Evolutionary conservation across 2,888 invertebrate genomes (phyloP).

Genomic region (Aphidius colemani): DNA sequence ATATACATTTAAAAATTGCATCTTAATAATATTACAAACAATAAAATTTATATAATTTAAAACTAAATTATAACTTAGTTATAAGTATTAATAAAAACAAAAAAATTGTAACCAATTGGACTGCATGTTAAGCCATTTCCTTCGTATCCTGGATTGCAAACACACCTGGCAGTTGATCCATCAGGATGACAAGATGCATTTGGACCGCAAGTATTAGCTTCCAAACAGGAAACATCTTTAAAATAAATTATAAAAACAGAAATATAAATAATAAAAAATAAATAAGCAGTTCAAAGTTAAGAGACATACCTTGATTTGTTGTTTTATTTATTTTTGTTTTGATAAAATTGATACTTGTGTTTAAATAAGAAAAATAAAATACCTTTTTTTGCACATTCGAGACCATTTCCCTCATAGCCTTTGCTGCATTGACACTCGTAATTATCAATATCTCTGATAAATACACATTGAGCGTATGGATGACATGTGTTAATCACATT

Average conservation of each 20-base stretch:
- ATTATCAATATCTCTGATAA: constrained; percentile 63
- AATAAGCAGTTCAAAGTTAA: constrained; percentile 18
- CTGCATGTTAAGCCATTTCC: constrained; percentile 83
- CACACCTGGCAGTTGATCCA: constrained; percentile 70
- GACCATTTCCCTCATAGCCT: constrained; percentile 87
- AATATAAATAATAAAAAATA: constrained; percentile 20
- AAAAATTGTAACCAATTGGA: constrained; percentile 63
- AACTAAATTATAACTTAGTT: background rate
- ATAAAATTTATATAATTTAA: constrained; percentile 5
- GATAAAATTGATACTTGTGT: background rate
- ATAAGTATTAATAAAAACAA: constrained; percentile 26
- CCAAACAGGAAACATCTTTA: constrained; percentile 64
- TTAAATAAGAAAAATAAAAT: constrained; percentile 27
- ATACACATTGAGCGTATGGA: constrained; percentile 78
- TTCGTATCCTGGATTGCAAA: constrained; percentile 79
- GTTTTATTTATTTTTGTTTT: background rate
- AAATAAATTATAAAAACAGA: constrained; percentile 13
- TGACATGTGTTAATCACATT: constrained; percentile 80
- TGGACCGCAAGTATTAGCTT: constrained; percentile 70
- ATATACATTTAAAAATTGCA: background rate
- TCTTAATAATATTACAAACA: background rate
- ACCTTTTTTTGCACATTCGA: constrained; percentile 69
- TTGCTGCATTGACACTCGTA: constrained; percentile 78
- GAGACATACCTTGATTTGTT: background rate
- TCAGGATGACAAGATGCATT: constrained; percentile 79